Evolutionary conservation across 1,140 invertebrate genomes (phyloP), one percentile per base, ranked within the genome.

Genomic region (Globodera rostochiensis): DNA sequence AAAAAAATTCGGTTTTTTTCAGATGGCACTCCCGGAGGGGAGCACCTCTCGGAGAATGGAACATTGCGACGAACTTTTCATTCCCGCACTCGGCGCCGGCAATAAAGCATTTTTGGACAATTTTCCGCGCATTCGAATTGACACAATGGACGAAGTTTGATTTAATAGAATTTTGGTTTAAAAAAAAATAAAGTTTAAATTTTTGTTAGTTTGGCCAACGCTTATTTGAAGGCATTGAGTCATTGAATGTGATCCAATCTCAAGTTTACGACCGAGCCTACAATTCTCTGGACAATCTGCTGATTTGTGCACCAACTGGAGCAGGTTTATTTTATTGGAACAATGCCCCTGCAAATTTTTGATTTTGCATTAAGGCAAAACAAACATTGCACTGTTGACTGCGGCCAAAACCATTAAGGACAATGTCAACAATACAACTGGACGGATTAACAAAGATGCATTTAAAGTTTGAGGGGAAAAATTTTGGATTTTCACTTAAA

Each of bases 211-310:
- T 95, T 80, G 95, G 94, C 0, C 93, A 94, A 91, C 92, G 93
- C 90, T 95, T 94, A 0, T 99, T 99, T 88, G 92, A 93, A 84
- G 94, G 94, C 83, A 94, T 95, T 50, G 94, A 94, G 89, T 91
- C 92, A 73, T 91, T 99, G 19, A 99, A 99, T 91, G 91, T 94
- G 78, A 98, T 99, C 83, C 97, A 99, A 90, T 95, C 95, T 0
- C 94, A 98, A 74, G 97, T 99, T 0, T 99, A 94, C 91, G 93
- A 96, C 70, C 93, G 95, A 4, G 98, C 98, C 0, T 98, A 98
- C 91, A 93, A 95, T 87, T 95, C 95, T 9, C 97, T 98, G 90
- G 95, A 99, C 88, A 99, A 99, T 91, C 92, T 99, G 86, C 90
- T 99, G 6, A 95, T 98, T 81, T 97, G 96, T 91, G 96, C 96